phyloP scores from a whole-genome alignment of 1,140 invertebrate genomes.

The Charaxes varanes region DNA sequence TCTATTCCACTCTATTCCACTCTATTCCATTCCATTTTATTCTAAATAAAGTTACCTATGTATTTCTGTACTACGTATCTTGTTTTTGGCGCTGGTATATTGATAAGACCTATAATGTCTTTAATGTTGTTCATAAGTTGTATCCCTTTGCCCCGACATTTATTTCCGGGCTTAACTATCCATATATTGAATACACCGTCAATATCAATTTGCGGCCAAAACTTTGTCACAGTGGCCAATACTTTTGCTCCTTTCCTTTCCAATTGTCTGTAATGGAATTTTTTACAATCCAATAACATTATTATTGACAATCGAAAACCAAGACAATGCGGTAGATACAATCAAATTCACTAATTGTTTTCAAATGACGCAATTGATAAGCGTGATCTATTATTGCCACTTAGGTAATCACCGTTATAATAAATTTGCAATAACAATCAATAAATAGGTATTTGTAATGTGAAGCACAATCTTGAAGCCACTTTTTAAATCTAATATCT shows the following conservation, averaged over 20 bases:
- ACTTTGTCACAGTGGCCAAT: conserved; percentile 67
- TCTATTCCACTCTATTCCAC: no score
- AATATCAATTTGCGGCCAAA: conserved; percentile 88
- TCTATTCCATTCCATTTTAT: no score
- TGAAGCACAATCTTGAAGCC: no score
- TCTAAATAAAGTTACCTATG: no score
- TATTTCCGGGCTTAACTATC: conserved; percentile 96
- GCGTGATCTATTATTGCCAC: conserved; percentile 3
- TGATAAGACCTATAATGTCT: conserved; percentile 86
- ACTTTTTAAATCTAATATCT: no score
- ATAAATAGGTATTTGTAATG: no score
- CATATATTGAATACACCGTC: conserved; percentile 92
- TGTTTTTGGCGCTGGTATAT: conserved; percentile 77
- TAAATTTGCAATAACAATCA: conserved; percentile 1
- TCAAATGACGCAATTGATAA: conserved; percentile 2
- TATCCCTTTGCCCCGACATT: conserved; percentile 93
- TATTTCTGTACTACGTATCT: conserved; percentile 97
- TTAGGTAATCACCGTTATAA: conserved; percentile 2
- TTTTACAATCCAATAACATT: conserved; percentile 1
- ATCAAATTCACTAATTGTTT: neutral
- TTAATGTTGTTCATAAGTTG: conserved; percentile 90
- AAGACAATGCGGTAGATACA: neutral
- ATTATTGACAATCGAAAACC: conserved; percentile 1
- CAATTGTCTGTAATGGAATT: conserved; percentile 55
- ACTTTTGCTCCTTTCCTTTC: conserved; percentile 61